These are phyloP conservation scores for Lasius fuliginosus DNA, from an alignment of 2,888 invertebrate species.

Conservation along the genomic window DNA sequence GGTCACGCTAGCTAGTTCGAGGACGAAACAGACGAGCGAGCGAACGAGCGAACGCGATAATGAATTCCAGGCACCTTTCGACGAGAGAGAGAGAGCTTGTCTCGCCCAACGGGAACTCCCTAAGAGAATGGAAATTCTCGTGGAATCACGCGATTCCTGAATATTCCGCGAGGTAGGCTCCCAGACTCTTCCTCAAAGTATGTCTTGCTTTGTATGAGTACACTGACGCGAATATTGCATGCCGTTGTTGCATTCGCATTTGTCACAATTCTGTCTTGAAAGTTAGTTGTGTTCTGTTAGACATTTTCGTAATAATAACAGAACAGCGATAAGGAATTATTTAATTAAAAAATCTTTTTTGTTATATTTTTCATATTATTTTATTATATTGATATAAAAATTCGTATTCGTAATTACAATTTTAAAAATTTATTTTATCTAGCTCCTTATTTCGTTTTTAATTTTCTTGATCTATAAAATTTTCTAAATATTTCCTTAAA, in stretches of 20 bases:
- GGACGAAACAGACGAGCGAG: constrained; percentile 40
- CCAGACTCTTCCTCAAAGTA: constrained; percentile 37
- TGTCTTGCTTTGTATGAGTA: constrained; percentile 47
- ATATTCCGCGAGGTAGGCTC: constrained; percentile 51
- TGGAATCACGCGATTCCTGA: constrained; percentile 45
- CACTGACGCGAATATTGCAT: constrained; percentile 38
- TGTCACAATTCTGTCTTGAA: constrained; percentile 21
- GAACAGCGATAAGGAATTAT: background rate
- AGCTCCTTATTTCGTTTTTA: background rate
- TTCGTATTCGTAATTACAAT: background rate
- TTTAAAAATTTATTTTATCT: constrained; percentile 15
- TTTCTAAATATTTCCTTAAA: background rate
- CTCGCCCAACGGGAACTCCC: constrained; percentile 35
- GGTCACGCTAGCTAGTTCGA: constrained; percentile 57
- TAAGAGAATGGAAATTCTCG: constrained; percentile 51
- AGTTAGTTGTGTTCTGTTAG: constrained; percentile 6
- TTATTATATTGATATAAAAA: background rate
- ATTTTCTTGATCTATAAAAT: background rate
- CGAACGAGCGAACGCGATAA: constrained; percentile 47
- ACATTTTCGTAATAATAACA: background rate
- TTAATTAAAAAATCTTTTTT: background rate
- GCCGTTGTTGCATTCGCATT: constrained; percentile 23
- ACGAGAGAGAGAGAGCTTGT: constrained; percentile 54
- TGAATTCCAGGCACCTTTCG: constrained; percentile 47
- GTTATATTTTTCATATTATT: background rate